Evolutionary conservation across 1,140 invertebrate species (phyloP), one percentile per base, ranked within the genome.

Genomic region (Brachionus sp.): DNA sequence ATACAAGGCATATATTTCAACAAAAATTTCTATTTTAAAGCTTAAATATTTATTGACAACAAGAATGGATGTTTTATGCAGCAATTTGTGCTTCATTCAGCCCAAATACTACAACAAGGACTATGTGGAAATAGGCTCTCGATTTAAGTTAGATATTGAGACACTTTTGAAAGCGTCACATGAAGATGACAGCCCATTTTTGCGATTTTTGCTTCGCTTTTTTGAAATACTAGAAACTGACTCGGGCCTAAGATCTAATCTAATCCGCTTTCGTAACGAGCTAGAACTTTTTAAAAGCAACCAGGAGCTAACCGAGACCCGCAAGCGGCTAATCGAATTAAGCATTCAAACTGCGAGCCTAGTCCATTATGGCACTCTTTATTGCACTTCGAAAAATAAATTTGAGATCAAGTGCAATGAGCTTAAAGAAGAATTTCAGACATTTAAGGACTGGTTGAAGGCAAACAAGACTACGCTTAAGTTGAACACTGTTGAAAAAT

Each of bases 51-150:
- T 44, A 75, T 46, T 46, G 44, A 37, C 19, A 75, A 75, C 9
- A 25, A 75, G 44, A 25, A 75, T 75, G 70, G 42, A 75, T 75
- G 23, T 75, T 44, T 46, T 75, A 3, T 75, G 37, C 23, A 75
- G n/a, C 13, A 46, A 25, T 44, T 44, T 75, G 16, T 75, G 70
- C 44, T 75, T 70, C 16, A 39, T 75, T 46, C 39, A 75, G 19
- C 70, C 70, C 2, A 75, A 33, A 33, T 75, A 75, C 25, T 75
- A 46, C 33, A 50, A 75, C 42, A 75, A 75, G 10, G 70, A 75
- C 16, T 75, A 75, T 50, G 12, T 25, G 23, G 39, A 46, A 46
- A 46, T 75, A 75, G 16, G 39, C 19, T 25, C 16, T 12, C 39
- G 25, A 25, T 75, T 75, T 13, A 75, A 75, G 44, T 13, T 33